Base-by-base conservation (phyloP, 2,797 vertebrate genomes). In the Smutsia gigantea region DNA sequence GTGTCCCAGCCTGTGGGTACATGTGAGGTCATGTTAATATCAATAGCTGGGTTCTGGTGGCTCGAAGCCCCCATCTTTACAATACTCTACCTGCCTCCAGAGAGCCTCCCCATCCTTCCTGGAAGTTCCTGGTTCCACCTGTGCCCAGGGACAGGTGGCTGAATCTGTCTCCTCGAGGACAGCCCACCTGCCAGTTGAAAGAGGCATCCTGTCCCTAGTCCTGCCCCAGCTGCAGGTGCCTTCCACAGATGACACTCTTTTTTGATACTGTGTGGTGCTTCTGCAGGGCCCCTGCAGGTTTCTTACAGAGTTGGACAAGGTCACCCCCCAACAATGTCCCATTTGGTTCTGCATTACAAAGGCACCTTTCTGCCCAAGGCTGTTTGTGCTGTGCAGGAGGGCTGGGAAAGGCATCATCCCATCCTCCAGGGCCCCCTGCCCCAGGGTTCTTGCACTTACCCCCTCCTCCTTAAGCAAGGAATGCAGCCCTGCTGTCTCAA, bases 151-250 rank as follows among this genome's bases (percentile, higher is more conserved):
- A 14, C 23, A 19, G 9, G 27, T 17, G 37, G 53, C 46, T 17
- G 23, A 7, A 13, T 25, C n/a, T 37, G 23, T 31, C 42, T 84
- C 46, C 23, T 11, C 0, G 2, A 37, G 51, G n/a, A 39, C 31
- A 63, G 57, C 66, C 39, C 55, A 27, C 18, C 7, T 5, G 63
- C 37, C 51, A 3, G 29, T 4, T 8, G 25, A 85, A 29, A 90
- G 57, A n/a, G 72, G 51, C 7, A 4, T 27, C 39, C 17, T 1
- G 17, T 11, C 29, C 2, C 2, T 19, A 39, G 37, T n/a, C 81
- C 53, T 9, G 18, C 4, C 11, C 21, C 4, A 4, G 75, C 63
- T 1, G 0, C 25, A 3, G 37, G 3, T 12, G 34, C 61, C 37
- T 10, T 19, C 63, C 39, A 0, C 2, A 29, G 66, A 42, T 18